These are phyloP conservation scores for Molothrus aeneus DNA, from an alignment of 2,797 vertebrate species.

Conservation along the genomic window DNA sequence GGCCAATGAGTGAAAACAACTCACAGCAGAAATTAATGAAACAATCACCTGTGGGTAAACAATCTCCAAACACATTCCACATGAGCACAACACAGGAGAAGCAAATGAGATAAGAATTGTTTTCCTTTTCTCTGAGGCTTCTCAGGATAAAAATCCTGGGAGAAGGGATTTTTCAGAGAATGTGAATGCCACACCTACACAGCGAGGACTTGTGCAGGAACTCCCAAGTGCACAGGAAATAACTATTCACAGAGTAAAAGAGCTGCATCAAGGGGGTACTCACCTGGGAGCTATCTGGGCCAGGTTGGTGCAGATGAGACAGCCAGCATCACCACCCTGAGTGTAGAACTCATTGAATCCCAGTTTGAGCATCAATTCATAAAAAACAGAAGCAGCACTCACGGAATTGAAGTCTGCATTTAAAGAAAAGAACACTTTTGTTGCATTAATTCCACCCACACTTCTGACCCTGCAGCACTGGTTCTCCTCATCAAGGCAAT, in stretches of 20 bases:
- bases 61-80: background rate
- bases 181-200: background rate
- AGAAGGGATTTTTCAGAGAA: background rate
- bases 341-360: slow-evolving; percentile 76
- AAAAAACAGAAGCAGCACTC: slow-evolving; percentile 75
- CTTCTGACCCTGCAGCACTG: background rate
- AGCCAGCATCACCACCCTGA: slow-evolving; percentile 81
- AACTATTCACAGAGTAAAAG: background rate
- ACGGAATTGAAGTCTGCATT: slow-evolving; percentile 68
- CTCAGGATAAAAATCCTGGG: background rate
- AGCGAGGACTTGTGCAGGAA: background rate
- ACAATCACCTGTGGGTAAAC: background rate
- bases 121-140: background rate
- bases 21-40: fast-evolving
- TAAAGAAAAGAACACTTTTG: background rate
- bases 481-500: background rate
- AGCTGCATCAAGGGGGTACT: background rate
- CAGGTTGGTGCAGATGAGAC: slow-evolving; percentile 76
- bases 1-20: background rate
- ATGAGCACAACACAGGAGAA: background rate
- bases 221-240: background rate
- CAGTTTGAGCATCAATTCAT: slow-evolving; percentile 78
- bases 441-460: background rate
- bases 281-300: slow-evolving; percentile 79
- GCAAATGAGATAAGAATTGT: background rate